Conservation (phyloP, 2,888 invertebrate genomes). For the Yponomeuta malinellus region DNA sequence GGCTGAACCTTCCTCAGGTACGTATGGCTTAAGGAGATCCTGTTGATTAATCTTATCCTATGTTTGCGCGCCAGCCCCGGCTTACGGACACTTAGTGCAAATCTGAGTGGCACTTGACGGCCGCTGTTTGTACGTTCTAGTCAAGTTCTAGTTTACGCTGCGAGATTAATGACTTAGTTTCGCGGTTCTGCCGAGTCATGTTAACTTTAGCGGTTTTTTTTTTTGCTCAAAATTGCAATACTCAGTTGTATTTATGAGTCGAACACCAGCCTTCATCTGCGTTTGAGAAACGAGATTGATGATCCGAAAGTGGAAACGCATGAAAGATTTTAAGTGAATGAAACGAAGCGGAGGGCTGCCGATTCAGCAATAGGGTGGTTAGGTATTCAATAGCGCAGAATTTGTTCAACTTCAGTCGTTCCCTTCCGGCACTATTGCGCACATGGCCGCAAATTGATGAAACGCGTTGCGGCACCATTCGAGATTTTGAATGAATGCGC, state of each 20-base stretch:
- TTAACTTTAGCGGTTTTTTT: neutral
- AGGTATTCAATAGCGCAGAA: neutral
- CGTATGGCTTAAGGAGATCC: constrained; percentile 54
- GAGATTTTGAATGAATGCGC: neutral
- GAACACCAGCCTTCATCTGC: neutral
- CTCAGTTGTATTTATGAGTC: neutral
- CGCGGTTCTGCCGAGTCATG: neutral
- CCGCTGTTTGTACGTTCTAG: constrained; percentile 3
- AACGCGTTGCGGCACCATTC: neutral
- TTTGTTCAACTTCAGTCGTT: neutral
- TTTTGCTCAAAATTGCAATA: neutral
- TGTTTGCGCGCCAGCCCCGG: constrained; percentile 20
- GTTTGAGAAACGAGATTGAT: neutral
- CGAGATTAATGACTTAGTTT: constrained; percentile 9
- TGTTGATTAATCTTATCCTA: constrained; percentile 49
- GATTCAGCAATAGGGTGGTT: neutral
- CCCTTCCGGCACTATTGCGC: neutral
- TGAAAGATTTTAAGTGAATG: neutral
- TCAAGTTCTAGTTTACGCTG: neutral
- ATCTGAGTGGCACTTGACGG: constrained; percentile 35
- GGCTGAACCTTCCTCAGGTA: constrained; percentile 37
- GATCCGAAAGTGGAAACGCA: neutral
- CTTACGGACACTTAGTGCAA: constrained; percentile 44
- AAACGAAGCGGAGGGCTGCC: neutral
- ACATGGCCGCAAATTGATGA: neutral